Evolutionary conservation across 2,888 invertebrate genomes (phyloP), one percentile per base, ranked within the genome.

Genomic region (Eubasilissa splendida): DNA sequence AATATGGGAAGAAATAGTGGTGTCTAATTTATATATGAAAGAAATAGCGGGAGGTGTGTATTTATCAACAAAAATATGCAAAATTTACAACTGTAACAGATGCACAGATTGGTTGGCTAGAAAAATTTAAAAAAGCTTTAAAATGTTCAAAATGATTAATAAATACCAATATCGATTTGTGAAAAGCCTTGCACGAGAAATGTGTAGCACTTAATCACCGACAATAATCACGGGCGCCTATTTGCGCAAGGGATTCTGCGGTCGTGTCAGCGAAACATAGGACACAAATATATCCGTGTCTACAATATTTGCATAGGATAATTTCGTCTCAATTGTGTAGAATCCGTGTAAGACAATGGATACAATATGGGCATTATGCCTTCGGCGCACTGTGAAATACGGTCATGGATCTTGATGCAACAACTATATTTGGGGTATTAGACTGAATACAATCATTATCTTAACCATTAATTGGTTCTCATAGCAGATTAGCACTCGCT

Each of bases 261-360:
- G 8, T 10, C 50, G 68, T 68, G 50, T 68, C 7, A n/a, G 14
- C 52, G 66, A 68, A 68, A 68, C 68, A 68, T n/a, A 4, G 52
- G 58, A 11, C 58, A 54, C 31, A 31, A 53, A 52, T 76, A 59
- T 66, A 80, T 81, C 79, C 68, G 54, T 73, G 76, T 58, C 79
- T 63, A 53, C 33, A 58, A 33, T 65, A 81, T 81, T 81, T 81
- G 77, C 81, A 81, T 81, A 75, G 77, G 81, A 74, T 77, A 78
- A 78, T 78, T 81, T 58, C 74, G 66, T 68, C 66, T 77, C 80
- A 73, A 56, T 78, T 65, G 77, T 66, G 77, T 63, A 74, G 78
- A 81, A 81, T 81, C 74, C 75, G 14, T 31, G 70, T 75, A 78
- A 78, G 78, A 81, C 81, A 81, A 81, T 81, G 71, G 81, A 68